phyloP scores from a whole-genome alignment of 1,140 invertebrate genomes.

The Parapsyche elsis region DNA sequence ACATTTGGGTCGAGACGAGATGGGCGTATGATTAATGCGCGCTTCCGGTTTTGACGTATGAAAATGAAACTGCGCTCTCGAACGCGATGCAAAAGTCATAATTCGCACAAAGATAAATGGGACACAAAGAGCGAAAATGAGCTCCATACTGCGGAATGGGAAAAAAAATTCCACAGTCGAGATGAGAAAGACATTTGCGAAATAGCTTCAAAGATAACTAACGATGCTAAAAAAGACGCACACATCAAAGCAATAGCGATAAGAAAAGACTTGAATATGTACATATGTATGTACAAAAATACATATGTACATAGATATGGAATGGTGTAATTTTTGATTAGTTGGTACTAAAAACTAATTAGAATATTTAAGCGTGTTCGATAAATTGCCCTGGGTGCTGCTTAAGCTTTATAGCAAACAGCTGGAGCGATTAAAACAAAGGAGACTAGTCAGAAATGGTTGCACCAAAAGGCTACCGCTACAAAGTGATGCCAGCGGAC shows the following conservation, averaged over 20 bases:
- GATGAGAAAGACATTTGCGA: constrained; percentile 11
- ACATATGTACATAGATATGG: no score
- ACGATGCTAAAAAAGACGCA: neutral
- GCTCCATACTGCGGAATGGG: neutral
- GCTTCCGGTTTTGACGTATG: constrained; percentile 29
- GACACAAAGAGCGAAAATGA: constrained; percentile 6
- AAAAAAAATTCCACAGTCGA: neutral
- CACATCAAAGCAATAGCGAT: neutral
- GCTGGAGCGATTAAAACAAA: no score
- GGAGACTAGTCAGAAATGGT: no score
- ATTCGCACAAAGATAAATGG: constrained; percentile 33
- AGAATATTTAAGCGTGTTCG: no score
- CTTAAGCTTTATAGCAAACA: no score
- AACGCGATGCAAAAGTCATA: constrained; percentile 22
- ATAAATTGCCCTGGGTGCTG: no score
- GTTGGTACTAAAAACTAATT: no score
- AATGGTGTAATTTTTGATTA: no score
- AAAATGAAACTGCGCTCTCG: constrained; percentile 25
- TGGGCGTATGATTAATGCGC: constrained; percentile 12
- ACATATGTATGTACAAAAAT: neutral
- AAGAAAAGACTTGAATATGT: neutral
- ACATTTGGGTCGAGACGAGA: neutral
- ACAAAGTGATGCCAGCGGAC: no score
- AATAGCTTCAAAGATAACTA: neutral
- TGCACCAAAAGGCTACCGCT: no score